phyloP scores from a whole-genome alignment of 2,797 vertebrate genomes.

The Spondyliosoma cantharus region DNA sequence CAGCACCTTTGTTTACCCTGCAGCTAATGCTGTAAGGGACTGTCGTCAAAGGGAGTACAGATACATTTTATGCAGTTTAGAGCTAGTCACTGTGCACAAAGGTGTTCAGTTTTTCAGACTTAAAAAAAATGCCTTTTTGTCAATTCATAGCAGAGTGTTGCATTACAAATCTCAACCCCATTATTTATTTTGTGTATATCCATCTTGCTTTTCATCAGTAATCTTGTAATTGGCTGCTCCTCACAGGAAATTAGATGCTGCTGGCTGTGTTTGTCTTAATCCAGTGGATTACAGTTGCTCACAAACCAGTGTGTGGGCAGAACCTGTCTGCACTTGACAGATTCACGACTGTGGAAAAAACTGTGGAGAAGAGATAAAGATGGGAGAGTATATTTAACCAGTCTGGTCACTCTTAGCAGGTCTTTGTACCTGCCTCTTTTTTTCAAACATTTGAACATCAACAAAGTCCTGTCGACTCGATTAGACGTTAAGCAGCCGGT shows the following conservation, averaged over 20 bases:
- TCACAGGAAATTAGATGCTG: constrained; percentile 37
- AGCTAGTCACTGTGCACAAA: neutral
- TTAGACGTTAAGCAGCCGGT: constrained; percentile 24
- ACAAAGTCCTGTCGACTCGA: neutral
- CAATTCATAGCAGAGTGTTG: neutral
- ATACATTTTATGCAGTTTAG: constrained; percentile 1
- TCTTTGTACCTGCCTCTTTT: constrained; percentile 15
- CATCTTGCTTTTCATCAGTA: constrained; percentile 16
- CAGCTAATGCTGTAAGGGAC: neutral
- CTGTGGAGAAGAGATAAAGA: neutral
- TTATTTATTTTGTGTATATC: neutral
- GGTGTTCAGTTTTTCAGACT: neutral
- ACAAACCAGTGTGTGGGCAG: constrained; percentile 5
- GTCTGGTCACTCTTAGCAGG: neutral
- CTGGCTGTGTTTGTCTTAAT: constrained; percentile 56
- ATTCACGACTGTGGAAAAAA: neutral
- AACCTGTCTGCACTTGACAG: neutral
- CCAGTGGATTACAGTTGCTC: constrained; percentile 20
- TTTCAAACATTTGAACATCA: constrained; percentile 26
- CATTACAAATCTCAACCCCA: neutral
- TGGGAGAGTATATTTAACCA: neutral
- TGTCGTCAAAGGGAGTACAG: neutral
- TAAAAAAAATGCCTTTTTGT: neutral
- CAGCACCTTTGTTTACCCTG: constrained; percentile 23
- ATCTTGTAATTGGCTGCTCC: constrained; percentile 27